Evolutionary conservation across 2,113 vertebrate genomes (phyloP).

Genomic region (Boleophthalmus pectinirostris): DNA sequence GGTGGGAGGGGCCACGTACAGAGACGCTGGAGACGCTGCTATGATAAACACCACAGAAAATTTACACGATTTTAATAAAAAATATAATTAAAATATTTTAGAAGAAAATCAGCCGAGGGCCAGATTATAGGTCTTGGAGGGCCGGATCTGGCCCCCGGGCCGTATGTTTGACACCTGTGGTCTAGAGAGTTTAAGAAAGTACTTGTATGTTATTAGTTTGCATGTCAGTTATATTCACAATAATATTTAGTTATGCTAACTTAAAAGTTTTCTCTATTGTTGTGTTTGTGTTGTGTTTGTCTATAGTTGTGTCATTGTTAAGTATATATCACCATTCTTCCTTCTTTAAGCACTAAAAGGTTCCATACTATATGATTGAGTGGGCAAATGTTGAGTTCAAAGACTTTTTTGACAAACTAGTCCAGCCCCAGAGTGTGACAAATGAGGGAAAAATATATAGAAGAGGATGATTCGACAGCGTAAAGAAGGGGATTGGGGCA

Average conservation of each 20-base stretch:
- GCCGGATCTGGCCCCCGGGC: too few relatives aligned
- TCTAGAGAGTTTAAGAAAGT: too few relatives aligned
- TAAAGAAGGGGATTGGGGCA: slow-evolving; percentile 35
- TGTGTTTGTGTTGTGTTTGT: background rate
- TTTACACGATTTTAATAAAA: too few relatives aligned
- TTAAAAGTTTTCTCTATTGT: background rate
- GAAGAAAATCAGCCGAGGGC: too few relatives aligned
- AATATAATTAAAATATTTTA: too few relatives aligned
- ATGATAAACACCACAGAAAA: too few relatives aligned
- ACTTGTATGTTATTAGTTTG: too few relatives aligned
- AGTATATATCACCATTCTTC: background rate
- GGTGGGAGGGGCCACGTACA: too few relatives aligned
- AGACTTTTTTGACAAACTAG: slow-evolving; percentile 12
- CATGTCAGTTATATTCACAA: background rate
- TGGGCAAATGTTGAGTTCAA: slow-evolving; percentile 23
- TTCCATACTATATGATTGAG: background rate
- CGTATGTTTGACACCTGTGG: too few relatives aligned
- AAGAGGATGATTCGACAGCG: slow-evolving; percentile 14
- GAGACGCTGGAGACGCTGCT: too few relatives aligned
- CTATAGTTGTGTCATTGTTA: background rate
- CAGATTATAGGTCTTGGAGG: too few relatives aligned
- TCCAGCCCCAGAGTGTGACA: background rate
- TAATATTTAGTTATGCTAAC: background rate
- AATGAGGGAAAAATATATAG: slow-evolving; percentile 16
- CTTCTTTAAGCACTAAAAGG: background rate